A percentile compares a stretch with the other conserved stretches of the same genome.
These are phyloP conservation scores for Gisinianus flammeolus DNA, from an alignment of 2,888 invertebrate genomes.

Conservation along the genomic window DNA sequence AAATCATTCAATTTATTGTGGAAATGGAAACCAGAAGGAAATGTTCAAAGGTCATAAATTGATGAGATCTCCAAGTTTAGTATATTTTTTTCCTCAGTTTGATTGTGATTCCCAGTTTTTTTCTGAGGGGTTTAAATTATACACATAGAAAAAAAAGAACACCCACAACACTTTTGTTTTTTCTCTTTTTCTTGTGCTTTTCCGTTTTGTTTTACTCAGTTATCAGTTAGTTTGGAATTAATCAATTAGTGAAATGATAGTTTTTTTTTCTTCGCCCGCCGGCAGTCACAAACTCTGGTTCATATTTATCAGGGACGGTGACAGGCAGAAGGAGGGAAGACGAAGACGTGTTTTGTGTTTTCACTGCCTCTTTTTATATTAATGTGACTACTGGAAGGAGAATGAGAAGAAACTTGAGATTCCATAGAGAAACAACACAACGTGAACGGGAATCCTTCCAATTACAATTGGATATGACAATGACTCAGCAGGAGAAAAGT, in stretches of 20 bases:
- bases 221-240: slow-evolving; percentile 18
- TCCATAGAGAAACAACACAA: too few species aligned
- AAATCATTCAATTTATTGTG: slow-evolving; percentile 30
- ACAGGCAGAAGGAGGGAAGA: too few species aligned
- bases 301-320: too few species aligned
- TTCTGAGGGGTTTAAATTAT: not conserved
- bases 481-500: slow-evolving; percentile 24
- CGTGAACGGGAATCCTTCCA: not conserved
- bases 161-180: slow-evolving; percentile 16
- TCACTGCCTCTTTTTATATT: not conserved
- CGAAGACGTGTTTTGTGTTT: not conserved
- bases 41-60: not conserved
- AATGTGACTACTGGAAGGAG: not conserved
- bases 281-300: not conserved
- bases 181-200: too few species aligned
- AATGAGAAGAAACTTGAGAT: not conserved
- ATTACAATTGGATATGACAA: slow-evolving; percentile 19
- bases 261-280: slow-evolving; percentile 1
- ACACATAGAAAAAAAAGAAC: not conserved
- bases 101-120: too few species aligned
- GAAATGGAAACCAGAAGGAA: not conserved
- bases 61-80: not conserved
- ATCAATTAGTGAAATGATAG: slow-evolving; percentile 27
- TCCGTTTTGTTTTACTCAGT: too few species aligned
- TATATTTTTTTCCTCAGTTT: not conserved